These are phyloP conservation scores for Ophion slaviceki DNA, from an alignment of 2,888 invertebrate species.

Conservation along the genomic window DNA sequence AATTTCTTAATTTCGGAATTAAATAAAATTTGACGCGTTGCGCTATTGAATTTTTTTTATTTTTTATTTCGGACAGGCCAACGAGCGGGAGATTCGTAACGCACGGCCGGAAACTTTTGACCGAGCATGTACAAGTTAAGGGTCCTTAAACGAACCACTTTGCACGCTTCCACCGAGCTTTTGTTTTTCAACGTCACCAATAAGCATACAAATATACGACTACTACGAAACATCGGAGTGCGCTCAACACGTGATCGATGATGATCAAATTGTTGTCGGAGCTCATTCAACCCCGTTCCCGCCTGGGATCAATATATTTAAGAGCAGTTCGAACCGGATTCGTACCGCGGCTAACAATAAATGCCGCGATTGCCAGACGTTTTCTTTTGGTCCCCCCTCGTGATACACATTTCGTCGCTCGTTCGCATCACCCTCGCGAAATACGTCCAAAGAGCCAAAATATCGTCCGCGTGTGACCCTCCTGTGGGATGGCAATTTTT, in stretches of 20 bases:
- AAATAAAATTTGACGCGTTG: no score
- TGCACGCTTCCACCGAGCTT: no score
- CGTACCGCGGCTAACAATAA: conserved; percentile 60
- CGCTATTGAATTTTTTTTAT: no score
- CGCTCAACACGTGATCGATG: conserved; percentile 56
- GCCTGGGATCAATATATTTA: conserved; percentile 60
- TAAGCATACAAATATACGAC: not conserved
- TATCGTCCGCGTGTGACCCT: not conserved
- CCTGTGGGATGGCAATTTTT: not conserved
- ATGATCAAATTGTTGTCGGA: conserved; percentile 66
- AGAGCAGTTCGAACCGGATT: conserved; percentile 68
- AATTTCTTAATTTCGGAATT: no score
- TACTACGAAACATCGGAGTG: conserved; percentile 4
- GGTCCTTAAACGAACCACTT: no score
- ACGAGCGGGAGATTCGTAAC: no score
- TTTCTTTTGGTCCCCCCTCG: not conserved
- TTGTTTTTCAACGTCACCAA: not conserved
- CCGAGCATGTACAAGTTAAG: no score
- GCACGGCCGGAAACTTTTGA: no score
- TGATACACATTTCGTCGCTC: not conserved
- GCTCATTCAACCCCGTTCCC: conserved; percentile 64
- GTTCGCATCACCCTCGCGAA: conserved; percentile 4
- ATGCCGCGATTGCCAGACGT: not conserved
- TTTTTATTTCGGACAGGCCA: no score
- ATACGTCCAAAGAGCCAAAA: conserved; percentile 13